Conservation (phyloP, 2,113 vertebrate species). For the Pithys albifrons region DNA sequence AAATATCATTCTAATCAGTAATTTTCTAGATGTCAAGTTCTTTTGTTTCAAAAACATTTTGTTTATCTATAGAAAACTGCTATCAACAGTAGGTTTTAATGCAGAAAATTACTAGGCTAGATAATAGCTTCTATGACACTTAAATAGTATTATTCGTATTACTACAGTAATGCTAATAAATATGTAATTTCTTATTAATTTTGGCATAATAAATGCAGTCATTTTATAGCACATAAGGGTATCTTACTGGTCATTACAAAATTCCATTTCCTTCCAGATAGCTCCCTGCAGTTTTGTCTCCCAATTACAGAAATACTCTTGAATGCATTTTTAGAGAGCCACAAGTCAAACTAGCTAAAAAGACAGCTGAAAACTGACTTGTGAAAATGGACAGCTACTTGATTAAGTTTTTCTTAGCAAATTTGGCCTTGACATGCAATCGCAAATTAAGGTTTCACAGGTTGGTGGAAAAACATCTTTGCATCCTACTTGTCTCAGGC, state of each 20-base stretch:
- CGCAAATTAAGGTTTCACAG: not conserved
- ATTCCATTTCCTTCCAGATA: not conserved
- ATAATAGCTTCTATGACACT: not conserved
- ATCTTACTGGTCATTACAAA: not conserved
- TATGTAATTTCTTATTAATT: not conserved
- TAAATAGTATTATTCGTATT: not conserved
- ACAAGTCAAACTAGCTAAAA: not conserved
- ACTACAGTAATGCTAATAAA: not conserved
- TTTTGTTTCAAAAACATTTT: not conserved
- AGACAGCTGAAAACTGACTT: not conserved
- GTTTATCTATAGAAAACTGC: not conserved
- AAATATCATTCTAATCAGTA: not conserved
- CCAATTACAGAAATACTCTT: not conserved
- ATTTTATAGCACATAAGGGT: not conserved
- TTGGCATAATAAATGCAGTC: not conserved
- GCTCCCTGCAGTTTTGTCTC: not conserved
- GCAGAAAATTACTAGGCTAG: not conserved
- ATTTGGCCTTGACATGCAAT: not conserved
- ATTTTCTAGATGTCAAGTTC: not conserved
- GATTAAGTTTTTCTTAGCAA: not conserved
- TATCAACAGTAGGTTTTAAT: not conserved
- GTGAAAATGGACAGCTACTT: not conserved
- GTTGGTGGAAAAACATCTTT: not conserved
- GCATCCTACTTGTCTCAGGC: not conserved
- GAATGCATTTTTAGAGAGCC: not conserved